Evolutionary conservation across 2,888 invertebrate genomes (phyloP).

Genomic region (Agrenia bidenticulata): DNA sequence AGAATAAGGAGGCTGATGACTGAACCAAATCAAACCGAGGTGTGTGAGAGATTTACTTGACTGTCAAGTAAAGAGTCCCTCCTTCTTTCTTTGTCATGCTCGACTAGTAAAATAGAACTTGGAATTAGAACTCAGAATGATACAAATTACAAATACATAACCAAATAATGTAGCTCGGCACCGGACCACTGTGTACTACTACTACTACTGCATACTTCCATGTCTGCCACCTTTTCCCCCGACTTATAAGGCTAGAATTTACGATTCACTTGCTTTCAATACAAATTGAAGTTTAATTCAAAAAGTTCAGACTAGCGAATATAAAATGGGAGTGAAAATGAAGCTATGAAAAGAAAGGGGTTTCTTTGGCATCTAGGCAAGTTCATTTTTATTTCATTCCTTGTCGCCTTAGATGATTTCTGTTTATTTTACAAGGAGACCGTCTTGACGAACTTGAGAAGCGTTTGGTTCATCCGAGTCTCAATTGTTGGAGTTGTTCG

Average conservation of each 20-base stretch:
- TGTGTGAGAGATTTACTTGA: not conserved
- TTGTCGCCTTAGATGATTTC: conserved; percentile 15
- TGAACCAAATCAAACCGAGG: conserved; percentile 16
- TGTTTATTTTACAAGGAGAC: too few species aligned
- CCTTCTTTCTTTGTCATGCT: not conserved
- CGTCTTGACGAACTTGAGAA: not conserved
- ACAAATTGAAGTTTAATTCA: conserved; percentile 26
- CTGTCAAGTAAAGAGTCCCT: not conserved
- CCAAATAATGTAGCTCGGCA: too few species aligned
- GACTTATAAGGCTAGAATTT: conserved; percentile 17
- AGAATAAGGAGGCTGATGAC: conserved; percentile 19
- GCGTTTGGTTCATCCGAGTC: not conserved
- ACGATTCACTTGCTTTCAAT: conserved; percentile 24
- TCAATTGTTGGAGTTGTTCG: conserved; percentile 12
- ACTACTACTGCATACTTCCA: too few species aligned
- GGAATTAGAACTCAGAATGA: too few species aligned
- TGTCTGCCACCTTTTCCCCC: too few species aligned
- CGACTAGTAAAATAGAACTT: too few species aligned
- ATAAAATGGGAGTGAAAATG: conserved; percentile 33
- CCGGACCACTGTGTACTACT: too few species aligned
- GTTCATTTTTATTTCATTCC: conserved; percentile 5
- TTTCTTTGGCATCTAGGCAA: conserved; percentile 3
- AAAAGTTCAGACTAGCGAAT: conserved; percentile 33
- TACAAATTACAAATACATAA: too few species aligned
- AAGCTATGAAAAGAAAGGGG: conserved; percentile 5